Conservation (phyloP, 2,113 vertebrate genomes). For the Neolamprologus sp. region DNA sequence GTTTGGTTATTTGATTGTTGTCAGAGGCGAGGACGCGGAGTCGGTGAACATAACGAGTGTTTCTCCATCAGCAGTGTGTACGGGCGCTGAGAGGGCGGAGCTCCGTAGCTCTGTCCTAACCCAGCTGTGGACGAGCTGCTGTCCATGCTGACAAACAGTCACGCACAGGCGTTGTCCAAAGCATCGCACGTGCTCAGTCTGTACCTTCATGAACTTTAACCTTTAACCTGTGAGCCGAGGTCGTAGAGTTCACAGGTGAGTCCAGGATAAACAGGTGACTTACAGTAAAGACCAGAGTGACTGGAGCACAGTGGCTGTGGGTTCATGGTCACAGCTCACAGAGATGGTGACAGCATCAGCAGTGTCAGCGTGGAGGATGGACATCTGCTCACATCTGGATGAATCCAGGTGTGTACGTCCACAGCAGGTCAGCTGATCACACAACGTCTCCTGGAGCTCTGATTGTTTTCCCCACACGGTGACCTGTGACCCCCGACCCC, state of each 20-base stretch:
- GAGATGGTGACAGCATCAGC: background rate
- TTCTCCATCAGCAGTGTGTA: background rate
- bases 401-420: background rate
- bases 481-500: background rate
- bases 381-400: background rate
- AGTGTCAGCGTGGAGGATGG: background rate
- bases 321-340: background rate
- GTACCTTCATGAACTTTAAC: background rate
- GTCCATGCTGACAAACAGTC: background rate
- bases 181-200: background rate
- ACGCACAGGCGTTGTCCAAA: background rate
- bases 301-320: background rate
- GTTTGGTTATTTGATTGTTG: background rate
- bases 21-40: background rate
- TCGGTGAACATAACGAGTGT: background rate
- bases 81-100: background rate
- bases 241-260: background rate
- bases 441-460: background rate
- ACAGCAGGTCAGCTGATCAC: background rate
- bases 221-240: background rate
- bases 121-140: background rate
- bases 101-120: rapidly evolving
- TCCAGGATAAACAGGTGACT: background rate
- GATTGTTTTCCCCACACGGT: background rate
- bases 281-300: background rate